Evolutionary conservation across 2,888 invertebrate species (phyloP).

Genomic region (Spodoptera picta): DNA sequence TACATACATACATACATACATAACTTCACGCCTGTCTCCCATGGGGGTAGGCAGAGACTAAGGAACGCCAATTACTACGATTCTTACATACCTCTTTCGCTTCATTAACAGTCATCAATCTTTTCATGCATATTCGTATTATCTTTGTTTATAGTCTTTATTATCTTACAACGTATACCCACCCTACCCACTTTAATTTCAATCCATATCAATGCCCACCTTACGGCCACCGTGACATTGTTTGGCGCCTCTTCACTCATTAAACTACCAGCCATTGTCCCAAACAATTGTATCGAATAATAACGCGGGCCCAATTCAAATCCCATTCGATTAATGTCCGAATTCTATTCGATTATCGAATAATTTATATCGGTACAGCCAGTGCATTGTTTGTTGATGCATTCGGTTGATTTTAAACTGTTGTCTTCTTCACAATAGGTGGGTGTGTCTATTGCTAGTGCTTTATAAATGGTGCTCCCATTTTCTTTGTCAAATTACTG

Average conservation of each 20-base stretch:
- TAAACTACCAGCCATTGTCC: constrained; percentile 55
- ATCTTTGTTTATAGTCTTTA: too few species aligned
- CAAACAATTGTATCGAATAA: constrained; percentile 59
- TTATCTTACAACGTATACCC: constrained; percentile 10
- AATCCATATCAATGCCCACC: constrained; percentile 46
- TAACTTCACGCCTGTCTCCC: too few species aligned
- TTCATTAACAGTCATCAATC: too few species aligned
- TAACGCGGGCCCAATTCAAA: constrained; percentile 56
- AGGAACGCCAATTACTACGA: too few species aligned
- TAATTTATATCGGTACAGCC: constrained; percentile 61
- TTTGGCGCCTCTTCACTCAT: constrained; percentile 63
- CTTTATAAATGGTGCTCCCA: constrained; percentile 30
- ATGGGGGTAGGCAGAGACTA: too few species aligned
- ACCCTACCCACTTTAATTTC: constrained; percentile 40
- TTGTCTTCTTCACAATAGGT: constrained; percentile 45
- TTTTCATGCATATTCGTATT: too few species aligned
- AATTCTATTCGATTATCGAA: constrained; percentile 64
- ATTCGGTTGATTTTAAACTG: constrained; percentile 45
- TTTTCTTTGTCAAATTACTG: constrained; percentile 29
- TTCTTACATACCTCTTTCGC: too few species aligned
- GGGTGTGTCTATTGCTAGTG: constrained; percentile 42
- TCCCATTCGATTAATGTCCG: constrained; percentile 61
- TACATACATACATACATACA: too few species aligned
- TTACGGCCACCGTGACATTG: constrained; percentile 56
- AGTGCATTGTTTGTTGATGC: constrained; percentile 53